Conservation (phyloP, 2,888 invertebrate species). For the Drosophila yooni region DNA sequence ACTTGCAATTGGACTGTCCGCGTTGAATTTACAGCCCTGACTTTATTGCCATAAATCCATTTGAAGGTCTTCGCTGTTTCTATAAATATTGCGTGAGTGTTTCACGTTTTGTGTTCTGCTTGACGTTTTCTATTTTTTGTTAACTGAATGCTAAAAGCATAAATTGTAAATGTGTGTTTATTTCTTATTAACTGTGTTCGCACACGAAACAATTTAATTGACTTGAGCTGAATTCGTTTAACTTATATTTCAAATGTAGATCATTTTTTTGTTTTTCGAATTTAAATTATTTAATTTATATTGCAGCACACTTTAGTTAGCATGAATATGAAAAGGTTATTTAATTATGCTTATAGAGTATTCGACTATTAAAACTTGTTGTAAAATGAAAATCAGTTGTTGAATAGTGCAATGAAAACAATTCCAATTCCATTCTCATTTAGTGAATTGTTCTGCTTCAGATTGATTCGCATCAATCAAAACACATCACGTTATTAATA, state of each 20-base stretch:
- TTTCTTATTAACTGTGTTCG: neutral
- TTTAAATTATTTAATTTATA: neutral
- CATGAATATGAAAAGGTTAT: neutral
- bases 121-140: slow-evolving; percentile 32
- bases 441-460: neutral
- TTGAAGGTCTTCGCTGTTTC: slow-evolving; percentile 53
- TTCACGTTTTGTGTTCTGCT: slow-evolving; percentile 1
- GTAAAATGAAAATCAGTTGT: neutral
- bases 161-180: slow-evolving; percentile 2
- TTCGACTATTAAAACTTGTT: neutral
- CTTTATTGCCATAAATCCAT: slow-evolving; percentile 55
- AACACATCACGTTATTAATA: neutral
- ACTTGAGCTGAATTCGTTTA: neutral
- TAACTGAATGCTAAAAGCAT: slow-evolving; percentile 11
- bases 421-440: neutral
- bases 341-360: neutral
- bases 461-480: neutral
- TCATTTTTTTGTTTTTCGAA: neutral
- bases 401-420: neutral
- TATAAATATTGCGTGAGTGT: slow-evolving; percentile 9
- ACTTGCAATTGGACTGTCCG: slow-evolving; percentile 16
- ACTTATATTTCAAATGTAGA: neutral
- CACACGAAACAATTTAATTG: neutral
- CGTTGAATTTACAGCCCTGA: slow-evolving; percentile 16
- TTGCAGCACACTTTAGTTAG: neutral